Percentiles rank a stretch among this genome's conserved stretches.
Evolutionary conservation across 2,888 invertebrate genomes (phyloP).

Genomic region (Neoaliturus tenellus): DNA sequence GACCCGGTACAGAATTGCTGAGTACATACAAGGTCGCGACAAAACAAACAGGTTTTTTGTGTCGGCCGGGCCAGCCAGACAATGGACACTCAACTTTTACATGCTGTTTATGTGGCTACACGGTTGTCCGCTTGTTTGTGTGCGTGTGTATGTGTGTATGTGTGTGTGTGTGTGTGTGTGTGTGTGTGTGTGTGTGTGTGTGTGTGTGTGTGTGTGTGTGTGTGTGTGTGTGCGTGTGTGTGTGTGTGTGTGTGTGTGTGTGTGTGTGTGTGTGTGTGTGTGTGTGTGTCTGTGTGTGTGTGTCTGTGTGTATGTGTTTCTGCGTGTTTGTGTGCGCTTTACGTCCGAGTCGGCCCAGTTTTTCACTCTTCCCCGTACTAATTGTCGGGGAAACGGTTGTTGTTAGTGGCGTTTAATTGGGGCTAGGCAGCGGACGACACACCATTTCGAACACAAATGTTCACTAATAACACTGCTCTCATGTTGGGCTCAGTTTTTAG

Average conservation of each 20-base stretch:
- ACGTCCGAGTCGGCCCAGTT: not conserved
- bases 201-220: not conserved
- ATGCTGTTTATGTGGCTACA: constrained; percentile 30
- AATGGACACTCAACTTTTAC: constrained; percentile 35
- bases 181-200: too few relatives aligned
- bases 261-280: not conserved
- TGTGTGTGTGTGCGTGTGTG: not conserved
- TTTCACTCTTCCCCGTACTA: constrained; percentile 12
- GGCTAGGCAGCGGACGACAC: constrained; percentile 1
- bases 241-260: too few relatives aligned
- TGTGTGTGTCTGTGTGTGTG: not conserved
- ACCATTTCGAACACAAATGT: not conserved
- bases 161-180: not conserved
- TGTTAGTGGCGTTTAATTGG: constrained; percentile 21
- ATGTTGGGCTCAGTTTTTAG: not conserved
- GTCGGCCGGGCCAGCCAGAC: constrained; percentile 9
- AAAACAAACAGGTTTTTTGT: constrained; percentile 25
- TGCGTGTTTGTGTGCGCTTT: not conserved
- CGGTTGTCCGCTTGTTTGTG: too few relatives aligned
- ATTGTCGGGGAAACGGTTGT: constrained; percentile 16
- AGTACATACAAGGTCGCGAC: constrained; percentile 1
- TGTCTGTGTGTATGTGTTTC: too few relatives aligned
- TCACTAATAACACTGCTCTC: not conserved
- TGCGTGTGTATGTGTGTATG: not conserved
- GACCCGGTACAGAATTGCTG: not conserved